Percentiles rank a stretch among this genome's conserved stretches.
phyloP scores from a whole-genome alignment of 2,888 invertebrate genomes.

The Drosophila flavopinicola region DNA sequence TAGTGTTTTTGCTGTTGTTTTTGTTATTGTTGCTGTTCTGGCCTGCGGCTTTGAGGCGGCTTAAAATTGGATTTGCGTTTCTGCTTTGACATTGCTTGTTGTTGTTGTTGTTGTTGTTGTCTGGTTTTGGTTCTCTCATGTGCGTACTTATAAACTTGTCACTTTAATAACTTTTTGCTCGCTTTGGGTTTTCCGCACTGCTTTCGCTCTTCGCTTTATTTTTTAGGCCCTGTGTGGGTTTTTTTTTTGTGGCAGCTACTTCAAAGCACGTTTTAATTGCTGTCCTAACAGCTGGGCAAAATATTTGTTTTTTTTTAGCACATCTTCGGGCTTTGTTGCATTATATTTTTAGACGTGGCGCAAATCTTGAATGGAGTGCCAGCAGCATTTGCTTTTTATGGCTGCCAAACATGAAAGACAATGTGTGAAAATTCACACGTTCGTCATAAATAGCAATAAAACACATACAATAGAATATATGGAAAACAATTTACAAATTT shows the following conservation, averaged over 20 bases:
- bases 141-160: constrained; percentile 73
- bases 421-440: constrained; percentile 78
- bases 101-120: constrained; percentile 16
- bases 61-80: constrained; percentile 78
- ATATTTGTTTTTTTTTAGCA: constrained; percentile 34
- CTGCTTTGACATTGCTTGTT: constrained; percentile 52
- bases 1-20: constrained; percentile 43
- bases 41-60: constrained; percentile 71
- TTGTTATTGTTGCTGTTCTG: constrained; percentile 46
- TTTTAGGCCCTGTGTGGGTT: constrained; percentile 1
- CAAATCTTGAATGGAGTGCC: constrained; percentile 45
- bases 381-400: constrained; percentile 70
- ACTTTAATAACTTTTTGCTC: constrained; percentile 73
- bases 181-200: constrained; percentile 9
- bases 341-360: constrained; percentile 59
- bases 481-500: constrained; percentile 61
- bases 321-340: constrained; percentile 5
- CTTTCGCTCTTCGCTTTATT: constrained; percentile 4
- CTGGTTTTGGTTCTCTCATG: constrained; percentile 36
- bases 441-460: constrained; percentile 70
- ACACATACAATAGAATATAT: constrained; percentile 21
- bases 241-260: constrained; percentile 33
- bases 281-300: constrained; percentile 59
- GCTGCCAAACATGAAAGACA: constrained; percentile 65
- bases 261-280: constrained; percentile 72